Evolutionary conservation across 2,113 vertebrate genomes (phyloP).

Genomic region (Symphodus melops): DNA sequence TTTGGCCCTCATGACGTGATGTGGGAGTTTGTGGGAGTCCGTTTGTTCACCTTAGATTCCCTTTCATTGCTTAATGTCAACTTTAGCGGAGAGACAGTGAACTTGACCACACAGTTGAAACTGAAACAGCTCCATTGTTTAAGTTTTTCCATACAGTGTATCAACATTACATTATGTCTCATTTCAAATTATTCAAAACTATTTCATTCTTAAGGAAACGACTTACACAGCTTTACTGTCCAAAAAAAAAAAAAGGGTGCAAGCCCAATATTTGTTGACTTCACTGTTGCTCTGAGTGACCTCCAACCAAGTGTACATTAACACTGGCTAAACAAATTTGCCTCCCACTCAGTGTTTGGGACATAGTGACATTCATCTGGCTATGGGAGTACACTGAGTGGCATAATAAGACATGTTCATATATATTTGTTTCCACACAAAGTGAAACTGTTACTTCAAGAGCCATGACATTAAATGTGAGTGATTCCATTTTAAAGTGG

Average conservation of each 20-base stretch:
- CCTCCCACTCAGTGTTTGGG: constrained; percentile 25
- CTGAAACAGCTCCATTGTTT: neutral
- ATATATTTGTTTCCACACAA: constrained; percentile 13
- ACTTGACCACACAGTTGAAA: neutral
- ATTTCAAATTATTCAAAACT: neutral
- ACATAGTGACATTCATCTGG: constrained; percentile 37
- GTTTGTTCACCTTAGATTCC: constrained; percentile 41
- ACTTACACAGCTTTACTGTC: neutral
- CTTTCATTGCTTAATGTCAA: constrained; percentile 35
- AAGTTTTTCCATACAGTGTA: neutral
- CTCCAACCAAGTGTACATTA: constrained; percentile 33
- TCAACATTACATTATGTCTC: too few species aligned
- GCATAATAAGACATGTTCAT: constrained; percentile 38
- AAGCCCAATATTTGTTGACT: constrained; percentile 54
- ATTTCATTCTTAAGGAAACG: constrained; percentile 1
- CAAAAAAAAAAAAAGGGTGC: constrained; percentile 5
- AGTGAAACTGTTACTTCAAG: constrained; percentile 46
- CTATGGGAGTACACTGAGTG: constrained; percentile 1
- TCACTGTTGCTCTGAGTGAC: constrained; percentile 54
- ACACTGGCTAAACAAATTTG: constrained; percentile 49
- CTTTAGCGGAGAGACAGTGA: neutral
- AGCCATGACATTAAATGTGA: constrained; percentile 41
- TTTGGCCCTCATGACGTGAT: neutral
- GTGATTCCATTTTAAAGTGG: constrained; percentile 21
- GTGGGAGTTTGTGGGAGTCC: too few species aligned